phyloP scores from a whole-genome alignment of 2,797 vertebrate species.

The Enteromius fasciolatus region DNA sequence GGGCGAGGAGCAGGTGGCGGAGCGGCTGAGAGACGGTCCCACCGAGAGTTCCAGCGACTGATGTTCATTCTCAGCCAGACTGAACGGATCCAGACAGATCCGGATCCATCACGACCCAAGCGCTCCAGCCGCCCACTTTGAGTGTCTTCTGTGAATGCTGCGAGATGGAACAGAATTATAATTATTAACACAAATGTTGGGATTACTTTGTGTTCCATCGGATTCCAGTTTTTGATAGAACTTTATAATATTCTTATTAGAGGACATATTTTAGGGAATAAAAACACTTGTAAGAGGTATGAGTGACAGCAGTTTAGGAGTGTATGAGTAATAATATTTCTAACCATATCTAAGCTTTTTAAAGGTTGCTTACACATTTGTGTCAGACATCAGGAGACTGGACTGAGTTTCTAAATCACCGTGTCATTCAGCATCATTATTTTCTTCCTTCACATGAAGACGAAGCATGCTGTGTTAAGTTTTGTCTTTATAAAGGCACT shows the following conservation, averaged over 20 bases:
- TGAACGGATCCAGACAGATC: conserved; percentile 24
- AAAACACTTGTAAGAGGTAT: not conserved
- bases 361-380: not conserved
- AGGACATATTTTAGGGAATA: not conserved
- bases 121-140: not conserved
- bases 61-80: conserved; percentile 45
- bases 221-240: not conserved
- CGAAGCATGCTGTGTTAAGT: not conserved
- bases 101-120: conserved; percentile 11
- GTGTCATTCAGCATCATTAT: not conserved
- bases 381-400: not conserved
- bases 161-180: not conserved
- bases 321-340: not conserved
- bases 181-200: not conserved
- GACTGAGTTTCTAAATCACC: not conserved
- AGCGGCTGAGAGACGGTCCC: conserved; percentile 48
- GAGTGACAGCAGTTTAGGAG: not conserved
- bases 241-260: not conserved
- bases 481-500: not conserved
- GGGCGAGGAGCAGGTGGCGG: conserved; percentile 58
- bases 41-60: conserved; percentile 44
- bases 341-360: not conserved
- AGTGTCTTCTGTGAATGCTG: not conserved
- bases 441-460: not conserved
- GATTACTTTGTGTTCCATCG: not conserved